Evolutionary conservation across 2,888 invertebrate genomes (phyloP).

Genomic region (Choreutis nemorana): DNA sequence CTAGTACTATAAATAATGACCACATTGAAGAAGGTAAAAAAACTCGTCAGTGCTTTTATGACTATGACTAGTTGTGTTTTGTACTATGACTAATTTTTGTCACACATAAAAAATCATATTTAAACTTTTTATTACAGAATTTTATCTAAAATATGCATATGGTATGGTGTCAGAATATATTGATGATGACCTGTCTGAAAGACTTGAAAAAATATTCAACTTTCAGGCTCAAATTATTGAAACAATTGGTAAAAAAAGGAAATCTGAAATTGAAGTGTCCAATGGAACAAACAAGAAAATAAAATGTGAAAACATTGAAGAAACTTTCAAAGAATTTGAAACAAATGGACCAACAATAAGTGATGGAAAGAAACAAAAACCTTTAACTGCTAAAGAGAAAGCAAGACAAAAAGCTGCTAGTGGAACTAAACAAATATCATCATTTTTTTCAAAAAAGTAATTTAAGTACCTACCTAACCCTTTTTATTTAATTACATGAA

Average conservation of each 20-base stretch:
- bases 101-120: background rate
- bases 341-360: constrained; percentile 34
- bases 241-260: constrained; percentile 58
- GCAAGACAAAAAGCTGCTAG: constrained; percentile 78
- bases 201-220: constrained; percentile 71
- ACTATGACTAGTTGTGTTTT: background rate
- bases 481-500: no score
- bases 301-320: constrained; percentile 32
- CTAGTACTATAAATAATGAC: constrained; percentile 66
- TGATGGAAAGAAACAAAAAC: constrained; percentile 57
- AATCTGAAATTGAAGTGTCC: constrained; percentile 44
- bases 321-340: constrained; percentile 30
- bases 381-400: constrained; percentile 75
- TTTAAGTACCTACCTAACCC: no score
- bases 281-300: constrained; percentile 42
- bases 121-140: no score
- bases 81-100: background rate
- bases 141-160: constrained; percentile 76
- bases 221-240: constrained; percentile 68
- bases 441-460: constrained; percentile 77
- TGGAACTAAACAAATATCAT: constrained; percentile 81
- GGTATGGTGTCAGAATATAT: constrained; percentile 84
- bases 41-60: background rate
- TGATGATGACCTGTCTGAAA: constrained; percentile 70
- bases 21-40: constrained; percentile 61